Conservation (phyloP, 2,888 invertebrate genomes). For the Synergus umbraculus region DNA sequence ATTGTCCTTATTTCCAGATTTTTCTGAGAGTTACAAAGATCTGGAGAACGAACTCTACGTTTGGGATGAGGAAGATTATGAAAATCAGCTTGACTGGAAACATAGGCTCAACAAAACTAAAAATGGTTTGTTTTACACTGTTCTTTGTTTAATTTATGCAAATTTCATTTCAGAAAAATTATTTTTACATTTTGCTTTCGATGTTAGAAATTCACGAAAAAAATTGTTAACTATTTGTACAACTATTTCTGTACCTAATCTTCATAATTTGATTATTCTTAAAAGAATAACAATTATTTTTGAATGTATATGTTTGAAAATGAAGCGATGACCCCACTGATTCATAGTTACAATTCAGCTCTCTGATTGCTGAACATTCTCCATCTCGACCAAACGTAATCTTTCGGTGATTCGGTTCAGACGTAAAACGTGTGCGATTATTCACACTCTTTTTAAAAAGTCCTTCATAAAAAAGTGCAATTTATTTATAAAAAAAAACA, state of each 20-base stretch:
- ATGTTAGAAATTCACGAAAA: background rate
- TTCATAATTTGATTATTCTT: background rate
- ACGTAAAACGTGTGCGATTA: slow-evolving; percentile 64
- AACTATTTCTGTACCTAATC: background rate
- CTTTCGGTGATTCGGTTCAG: slow-evolving; percentile 63
- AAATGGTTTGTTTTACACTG: slow-evolving; percentile 10
- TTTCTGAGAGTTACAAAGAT: slow-evolving; percentile 58
- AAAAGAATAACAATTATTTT: background rate
- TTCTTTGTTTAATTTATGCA: background rate
- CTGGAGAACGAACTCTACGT: slow-evolving; percentile 57
- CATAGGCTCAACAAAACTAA: background rate
- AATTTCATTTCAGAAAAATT: background rate
- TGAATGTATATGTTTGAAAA: background rate
- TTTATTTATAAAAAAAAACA: background rate
- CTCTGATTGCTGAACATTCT: slow-evolving; percentile 22
- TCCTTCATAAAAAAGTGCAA: background rate
- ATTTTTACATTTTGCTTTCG: background rate
- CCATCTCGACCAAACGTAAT: slow-evolving; percentile 52
- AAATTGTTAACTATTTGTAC: background rate
- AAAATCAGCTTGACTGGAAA: slow-evolving; percentile 46
- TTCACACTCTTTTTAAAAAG: slow-evolving; percentile 53
- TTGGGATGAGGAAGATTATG: slow-evolving; percentile 53
- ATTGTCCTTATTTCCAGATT: slow-evolving; percentile 64
- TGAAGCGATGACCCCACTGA: slow-evolving; percentile 5
- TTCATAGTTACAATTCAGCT: background rate